Conservation (phyloP, 2,888 invertebrate species). For the Polydesmus complanatus region DNA sequence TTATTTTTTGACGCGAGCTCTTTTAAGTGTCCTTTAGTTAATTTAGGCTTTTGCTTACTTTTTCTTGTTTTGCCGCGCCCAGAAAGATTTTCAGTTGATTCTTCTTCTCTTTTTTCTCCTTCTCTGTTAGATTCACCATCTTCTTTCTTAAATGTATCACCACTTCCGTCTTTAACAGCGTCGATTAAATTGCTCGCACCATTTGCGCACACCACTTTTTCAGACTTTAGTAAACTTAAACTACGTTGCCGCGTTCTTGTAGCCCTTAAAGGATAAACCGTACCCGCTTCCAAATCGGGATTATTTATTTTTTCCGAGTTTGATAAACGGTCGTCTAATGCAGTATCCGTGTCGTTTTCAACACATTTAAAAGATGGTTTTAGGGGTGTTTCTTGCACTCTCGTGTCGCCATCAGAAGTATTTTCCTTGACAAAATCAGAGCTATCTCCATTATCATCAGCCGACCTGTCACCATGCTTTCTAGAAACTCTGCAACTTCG, state of each 20-base stretch:
- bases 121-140: background rate
- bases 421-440: background rate
- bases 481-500: background rate
- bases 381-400: too few relatives aligned
- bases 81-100: background rate
- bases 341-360: too few relatives aligned
- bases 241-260: background rate
- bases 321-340: too few relatives aligned
- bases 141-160: background rate
- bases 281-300: background rate
- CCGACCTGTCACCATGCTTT: background rate
- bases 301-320: background rate
- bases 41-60: background rate
- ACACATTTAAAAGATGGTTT: too few relatives aligned
- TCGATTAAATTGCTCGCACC: too few relatives aligned
- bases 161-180: background rate
- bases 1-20: background rate
- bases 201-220: background rate
- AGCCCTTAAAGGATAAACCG: background rate
- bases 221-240: background rate
- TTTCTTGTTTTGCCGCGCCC: background rate
- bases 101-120: background rate
- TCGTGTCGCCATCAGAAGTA: background rate
- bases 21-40: background rate
- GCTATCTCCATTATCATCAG: background rate